Evolutionary conservation across 2,888 invertebrate species (phyloP), one percentile per base, ranked within the genome.

Genomic region (Ophion costatus): DNA sequence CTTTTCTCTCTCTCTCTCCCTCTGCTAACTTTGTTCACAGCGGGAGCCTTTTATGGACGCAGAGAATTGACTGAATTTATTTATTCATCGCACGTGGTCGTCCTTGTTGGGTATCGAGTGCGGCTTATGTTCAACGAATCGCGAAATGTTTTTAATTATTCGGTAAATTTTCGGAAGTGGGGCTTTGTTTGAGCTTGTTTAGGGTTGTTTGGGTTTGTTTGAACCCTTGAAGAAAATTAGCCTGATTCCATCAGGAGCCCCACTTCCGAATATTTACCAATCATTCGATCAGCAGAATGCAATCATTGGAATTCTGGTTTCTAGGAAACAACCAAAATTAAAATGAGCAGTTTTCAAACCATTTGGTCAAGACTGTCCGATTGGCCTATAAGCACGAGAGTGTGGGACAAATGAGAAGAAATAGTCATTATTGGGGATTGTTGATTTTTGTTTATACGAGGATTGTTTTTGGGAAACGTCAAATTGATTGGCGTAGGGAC

Each of bases 51-150:
- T 51, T 51, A 51, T 51, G 51, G 17, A 51, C 17, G 5, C 2
- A 17, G 5, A 51, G 14, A 51, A 14, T 51, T 51, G 14, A 5
- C 51, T 51, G 51, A 17, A 14, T 22, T 67, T 67, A 67, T 67
- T 67, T 67, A 67, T 45, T 42, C n/a, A 11, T 5, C 29, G 67
- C 45, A 67, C 67, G 67, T 67, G 45, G 22, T 2, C 38, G 38
- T 9, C 38, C 57, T 71, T 57, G 51, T 71, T 56, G 57, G 4
- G 20, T 33, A n/a, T 71, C 51, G 51, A 51, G 17, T 24, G n/a
- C 24, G 51, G 69, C 29, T 71, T 24, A 38, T 59, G 20, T n/a
- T 29, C 29, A 11, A 57, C 56, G 20, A 59, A 71, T 71, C 71
- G 57, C 11, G 20, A 5, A 3, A 24, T 11, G 38, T n/a, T 59